Conservation (phyloP, 2,113 vertebrate genomes). For the Aviceda subcristata region DNA sequence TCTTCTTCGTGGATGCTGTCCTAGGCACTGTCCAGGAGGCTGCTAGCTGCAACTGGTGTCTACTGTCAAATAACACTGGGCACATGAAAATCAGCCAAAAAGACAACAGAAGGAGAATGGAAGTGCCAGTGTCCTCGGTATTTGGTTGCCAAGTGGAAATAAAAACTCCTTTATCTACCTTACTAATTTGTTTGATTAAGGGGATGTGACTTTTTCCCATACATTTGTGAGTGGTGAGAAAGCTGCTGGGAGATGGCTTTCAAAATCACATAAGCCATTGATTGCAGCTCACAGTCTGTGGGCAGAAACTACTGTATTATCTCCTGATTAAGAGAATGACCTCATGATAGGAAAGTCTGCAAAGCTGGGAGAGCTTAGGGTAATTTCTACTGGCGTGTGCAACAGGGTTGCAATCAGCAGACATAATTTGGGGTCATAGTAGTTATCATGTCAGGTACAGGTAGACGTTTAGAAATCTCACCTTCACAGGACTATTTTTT, state of each 20-base stretch:
- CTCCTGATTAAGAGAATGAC: not conserved
- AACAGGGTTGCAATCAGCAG: not conserved
- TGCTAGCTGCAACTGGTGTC: slow-evolving; percentile 1
- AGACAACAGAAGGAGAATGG: slow-evolving; percentile 46
- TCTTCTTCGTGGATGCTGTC: not conserved
- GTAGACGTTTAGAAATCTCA: not conserved
- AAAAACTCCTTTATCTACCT: slow-evolving; percentile 28
- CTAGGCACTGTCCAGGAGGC: slow-evolving; percentile 16
- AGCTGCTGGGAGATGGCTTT: not conserved
- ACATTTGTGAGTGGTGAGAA: not conserved
- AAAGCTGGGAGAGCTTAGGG: not conserved
- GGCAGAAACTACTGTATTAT: not conserved
- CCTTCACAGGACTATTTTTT: not conserved
- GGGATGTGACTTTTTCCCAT: not conserved
- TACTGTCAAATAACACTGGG: not conserved
- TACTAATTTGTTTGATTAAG: slow-evolving; percentile 44
- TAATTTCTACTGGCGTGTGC: not conserved
- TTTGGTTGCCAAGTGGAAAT: not conserved
- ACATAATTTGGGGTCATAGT: not conserved
- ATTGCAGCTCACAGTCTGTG: not conserved
- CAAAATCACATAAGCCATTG: not conserved
- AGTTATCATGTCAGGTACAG: not conserved
- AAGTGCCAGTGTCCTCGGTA: slow-evolving; percentile 27
- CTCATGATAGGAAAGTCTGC: not conserved
- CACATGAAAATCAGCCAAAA: slow-evolving; percentile 26